Evolutionary conservation across 2,113 vertebrate genomes (phyloP), one percentile per base, ranked within the genome.

Genomic region (Nesogale talazaci): DNA sequence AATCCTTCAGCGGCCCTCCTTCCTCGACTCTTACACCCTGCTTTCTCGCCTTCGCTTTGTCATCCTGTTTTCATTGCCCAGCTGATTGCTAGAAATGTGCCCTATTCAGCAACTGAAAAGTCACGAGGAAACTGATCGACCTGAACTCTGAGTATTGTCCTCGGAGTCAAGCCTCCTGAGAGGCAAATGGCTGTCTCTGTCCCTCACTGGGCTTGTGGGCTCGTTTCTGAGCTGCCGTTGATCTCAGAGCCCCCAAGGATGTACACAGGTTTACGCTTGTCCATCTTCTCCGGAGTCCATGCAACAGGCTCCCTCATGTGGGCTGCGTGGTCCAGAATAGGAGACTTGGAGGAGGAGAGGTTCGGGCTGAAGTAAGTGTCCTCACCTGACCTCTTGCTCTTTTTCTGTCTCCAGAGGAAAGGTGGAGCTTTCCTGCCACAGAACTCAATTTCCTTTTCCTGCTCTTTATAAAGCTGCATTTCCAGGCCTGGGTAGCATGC

Each of bases 371-470:
- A 85, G 42, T 81, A 80, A 67, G n/a, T 82, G 90, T 94, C 94
- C 96, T 84, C 12, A 12, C 57, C 65, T 93, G 94, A 92, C 95
- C 86, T 93, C 90, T 89, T 59, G 70, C 70, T 95, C 93, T 87
- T 94, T 95, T 96, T 94, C 88, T 78, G 90, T 96, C 97, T 89
- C 70, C 15, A 84, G 63, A 96, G 96, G 93, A 97, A 97, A 96
- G 94, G 95, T 96, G 96, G 97, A 83, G 94, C 46, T 92, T 95
- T 96, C 96, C 95, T 93, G 72, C 82, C 85, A 42, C 34, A 78
- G 56, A 96, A 72, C 63, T 92, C 63, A 38, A 74, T 86, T 94
- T 95, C 93, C 86, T 57, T 88, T 96, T 86, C 88, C 88, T 14
- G 0, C 86, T 86, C 91, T 89, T 95, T 59, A 34, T 75, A 85